phyloP scores from a whole-genome alignment of 2,797 vertebrate species.

The Bradypodion pumilum region DNA sequence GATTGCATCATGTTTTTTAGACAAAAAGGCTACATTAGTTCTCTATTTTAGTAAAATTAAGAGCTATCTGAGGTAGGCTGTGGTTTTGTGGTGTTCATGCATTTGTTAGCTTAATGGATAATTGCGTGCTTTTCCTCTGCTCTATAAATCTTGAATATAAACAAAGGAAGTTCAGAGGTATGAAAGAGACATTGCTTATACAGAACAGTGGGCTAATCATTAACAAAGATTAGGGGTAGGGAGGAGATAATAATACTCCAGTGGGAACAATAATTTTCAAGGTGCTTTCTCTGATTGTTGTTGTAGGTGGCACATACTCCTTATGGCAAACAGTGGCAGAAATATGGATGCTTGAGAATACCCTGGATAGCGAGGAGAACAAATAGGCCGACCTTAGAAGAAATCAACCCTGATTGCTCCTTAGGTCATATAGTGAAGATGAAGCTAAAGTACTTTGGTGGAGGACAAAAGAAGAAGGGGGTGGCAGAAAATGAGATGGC shows the following conservation, averaged over 20 bases:
- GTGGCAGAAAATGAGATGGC: too few species aligned
- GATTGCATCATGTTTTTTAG: neutral
- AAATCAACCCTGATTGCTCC: too few species aligned
- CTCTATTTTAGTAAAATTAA: conserved; percentile 32
- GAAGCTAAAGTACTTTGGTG: too few species aligned
- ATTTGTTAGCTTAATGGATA: conserved; percentile 31
- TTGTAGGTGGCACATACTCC: neutral
- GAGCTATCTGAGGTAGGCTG: neutral
- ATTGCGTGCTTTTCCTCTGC: conserved; percentile 13
- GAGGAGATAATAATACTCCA: neutral
- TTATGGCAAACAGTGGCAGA: neutral
- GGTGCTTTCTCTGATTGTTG: neutral
- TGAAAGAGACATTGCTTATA: neutral
- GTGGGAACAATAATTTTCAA: neutral
- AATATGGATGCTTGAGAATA: neutral
- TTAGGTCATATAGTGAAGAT: too few species aligned
- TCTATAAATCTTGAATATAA: conserved; percentile 21
- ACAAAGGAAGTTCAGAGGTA: neutral
- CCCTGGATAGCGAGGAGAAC: too few species aligned
- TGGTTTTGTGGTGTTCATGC: conserved; percentile 2
- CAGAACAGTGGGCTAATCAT: neutral
- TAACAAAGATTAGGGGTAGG: neutral
- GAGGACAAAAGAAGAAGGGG: too few species aligned
- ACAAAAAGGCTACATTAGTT: conserved; percentile 28
- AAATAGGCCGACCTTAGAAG: too few species aligned